A percentile compares a stretch with the other conserved stretches of the same genome.
Evolutionary conservation across 2,888 invertebrate species (phyloP).

Genomic region (Caenorhabditis doughertyi): DNA sequence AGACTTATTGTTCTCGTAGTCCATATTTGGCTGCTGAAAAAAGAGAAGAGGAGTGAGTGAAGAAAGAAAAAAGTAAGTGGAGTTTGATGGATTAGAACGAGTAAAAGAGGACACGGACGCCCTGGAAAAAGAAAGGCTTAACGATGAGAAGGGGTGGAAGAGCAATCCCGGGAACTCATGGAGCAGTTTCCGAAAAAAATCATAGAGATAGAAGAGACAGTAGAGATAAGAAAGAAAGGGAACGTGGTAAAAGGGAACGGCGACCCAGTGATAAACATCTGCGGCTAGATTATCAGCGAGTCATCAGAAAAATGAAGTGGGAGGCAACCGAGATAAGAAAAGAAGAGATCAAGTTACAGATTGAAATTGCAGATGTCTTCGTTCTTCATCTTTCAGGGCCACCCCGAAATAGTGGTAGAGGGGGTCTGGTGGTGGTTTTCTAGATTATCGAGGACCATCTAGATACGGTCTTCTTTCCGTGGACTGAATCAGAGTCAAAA

Average conservation of each 20-base stretch:
- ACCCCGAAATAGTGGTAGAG: conserved; percentile 8
- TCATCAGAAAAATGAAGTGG: conserved; percentile 6
- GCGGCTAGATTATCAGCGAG: conserved; percentile 30
- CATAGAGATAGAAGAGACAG: neutral
- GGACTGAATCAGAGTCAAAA: conserved; percentile 27
- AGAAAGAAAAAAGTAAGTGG: neutral
- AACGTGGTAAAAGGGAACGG: conserved; percentile 10
- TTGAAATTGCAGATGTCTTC: conserved; percentile 54
- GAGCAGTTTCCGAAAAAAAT: neutral
- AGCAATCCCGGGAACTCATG: conserved; percentile 2
- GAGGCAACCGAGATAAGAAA: conserved; percentile 22
- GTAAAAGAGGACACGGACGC: neutral
- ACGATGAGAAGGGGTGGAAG: conserved; percentile 3
- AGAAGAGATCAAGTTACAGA: conserved; percentile 36
- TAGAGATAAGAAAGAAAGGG: neutral
- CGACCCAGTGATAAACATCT: conserved; percentile 28
- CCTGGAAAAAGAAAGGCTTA: conserved; percentile 7
- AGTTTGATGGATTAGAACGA: conserved; percentile 17
- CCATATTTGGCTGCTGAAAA: conserved; percentile 44
- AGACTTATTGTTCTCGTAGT: conserved; percentile 41
- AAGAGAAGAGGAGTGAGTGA: conserved; percentile 16
- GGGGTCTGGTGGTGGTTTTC: conserved; percentile 37
- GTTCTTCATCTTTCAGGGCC: conserved; percentile 21
- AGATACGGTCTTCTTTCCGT: conserved; percentile 40
- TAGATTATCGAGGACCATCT: conserved; percentile 58